phyloP scores from a whole-genome alignment of 2,113 vertebrate genomes.

The Eidolon helvum region DNA sequence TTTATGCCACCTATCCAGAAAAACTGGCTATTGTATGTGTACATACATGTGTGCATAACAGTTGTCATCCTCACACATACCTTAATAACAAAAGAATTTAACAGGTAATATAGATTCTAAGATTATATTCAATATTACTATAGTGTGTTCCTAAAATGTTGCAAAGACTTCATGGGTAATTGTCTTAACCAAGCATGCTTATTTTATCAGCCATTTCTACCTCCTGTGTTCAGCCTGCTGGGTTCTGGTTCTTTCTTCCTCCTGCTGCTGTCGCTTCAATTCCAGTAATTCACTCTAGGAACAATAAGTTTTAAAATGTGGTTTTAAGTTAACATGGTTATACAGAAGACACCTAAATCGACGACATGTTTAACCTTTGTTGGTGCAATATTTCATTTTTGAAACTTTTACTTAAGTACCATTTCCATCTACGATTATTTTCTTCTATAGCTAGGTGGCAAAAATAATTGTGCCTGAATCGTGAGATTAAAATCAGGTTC shows the following conservation, averaged over 20 bases:
- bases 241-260: constrained; percentile 77
- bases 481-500: constrained; percentile 37
- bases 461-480: constrained; percentile 58
- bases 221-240: constrained; percentile 82
- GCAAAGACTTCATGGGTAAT: constrained; percentile 32
- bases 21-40: neutral
- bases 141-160: neutral
- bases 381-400: constrained; percentile 17
- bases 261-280: constrained; percentile 78
- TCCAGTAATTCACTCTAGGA: constrained; percentile 82
- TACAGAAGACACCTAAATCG: constrained; percentile 45
- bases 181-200: constrained; percentile 12
- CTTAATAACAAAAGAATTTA: neutral
- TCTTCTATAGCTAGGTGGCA: constrained; percentile 19
- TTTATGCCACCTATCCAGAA: neutral
- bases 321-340: constrained; percentile 60
- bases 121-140: neutral
- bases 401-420: constrained; percentile 45
- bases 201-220: constrained; percentile 77
- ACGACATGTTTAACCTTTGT: constrained; percentile 63
- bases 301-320: constrained; percentile 54
- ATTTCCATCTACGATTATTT: constrained; percentile 51
- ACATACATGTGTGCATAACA: neutral
- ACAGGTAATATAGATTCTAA: neutral
- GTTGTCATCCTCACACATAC: neutral